Evolutionary conservation across 2,797 vertebrate genomes (phyloP).

Genomic region (Galago senegalensis): DNA sequence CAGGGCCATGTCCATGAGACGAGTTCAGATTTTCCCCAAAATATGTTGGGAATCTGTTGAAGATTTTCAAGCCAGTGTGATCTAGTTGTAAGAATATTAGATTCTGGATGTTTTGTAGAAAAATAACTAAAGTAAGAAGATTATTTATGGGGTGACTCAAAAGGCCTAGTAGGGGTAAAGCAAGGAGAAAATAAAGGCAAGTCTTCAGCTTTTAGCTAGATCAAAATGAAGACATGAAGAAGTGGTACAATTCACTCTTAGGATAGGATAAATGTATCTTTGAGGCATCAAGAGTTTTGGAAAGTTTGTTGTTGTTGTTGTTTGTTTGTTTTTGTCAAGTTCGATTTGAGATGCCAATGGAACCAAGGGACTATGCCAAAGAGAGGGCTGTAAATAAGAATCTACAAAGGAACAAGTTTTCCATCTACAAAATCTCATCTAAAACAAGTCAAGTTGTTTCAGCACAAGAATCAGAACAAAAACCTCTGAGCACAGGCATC

Average conservation of each 20-base stretch:
- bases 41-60: neutral
- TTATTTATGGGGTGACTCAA: neutral
- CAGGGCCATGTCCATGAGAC: neutral
- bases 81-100: neutral
- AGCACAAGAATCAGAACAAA: neutral
- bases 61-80: neutral
- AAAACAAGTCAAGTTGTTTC: neutral
- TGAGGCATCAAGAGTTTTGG: neutral
- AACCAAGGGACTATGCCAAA: neutral
- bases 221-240: neutral
- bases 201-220: neutral
- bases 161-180: neutral
- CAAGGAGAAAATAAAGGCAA: neutral
- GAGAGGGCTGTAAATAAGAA: neutral
- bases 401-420: neutral
- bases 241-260: neutral
- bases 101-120: neutral
- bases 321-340: neutral
- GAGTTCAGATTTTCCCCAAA: neutral
- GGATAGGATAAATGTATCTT: neutral
- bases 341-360: conserved; percentile 2
- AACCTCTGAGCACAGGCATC: neutral
- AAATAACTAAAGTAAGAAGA: neutral
- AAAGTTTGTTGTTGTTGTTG: neutral
- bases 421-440: neutral